These are phyloP conservation scores for Clarias gariepinus DNA, from an alignment of 2,113 vertebrate genomes.

Conservation along the genomic window DNA sequence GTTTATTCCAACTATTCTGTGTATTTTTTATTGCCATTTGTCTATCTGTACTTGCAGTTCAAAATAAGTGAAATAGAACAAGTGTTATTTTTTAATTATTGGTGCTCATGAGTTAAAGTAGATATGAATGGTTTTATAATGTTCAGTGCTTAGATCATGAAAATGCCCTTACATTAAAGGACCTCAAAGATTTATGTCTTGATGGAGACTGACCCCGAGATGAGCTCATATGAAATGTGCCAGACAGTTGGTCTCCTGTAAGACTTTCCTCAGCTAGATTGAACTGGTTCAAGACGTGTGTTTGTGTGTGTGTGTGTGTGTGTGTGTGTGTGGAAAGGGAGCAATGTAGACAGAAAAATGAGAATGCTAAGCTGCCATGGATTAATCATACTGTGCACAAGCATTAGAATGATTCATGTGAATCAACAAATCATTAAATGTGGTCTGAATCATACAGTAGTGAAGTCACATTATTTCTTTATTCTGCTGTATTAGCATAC, in stretches of 20 bases:
- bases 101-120: slow-evolving; percentile 66
- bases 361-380: slow-evolving; percentile 44
- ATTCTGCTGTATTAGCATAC: slow-evolving; percentile 11
- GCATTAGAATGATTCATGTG: slow-evolving; percentile 66
- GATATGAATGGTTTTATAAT: slow-evolving; percentile 46
- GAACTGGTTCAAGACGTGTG: slow-evolving; percentile 48
- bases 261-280: slow-evolving; percentile 60
- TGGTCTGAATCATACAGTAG: slow-evolving; percentile 67
- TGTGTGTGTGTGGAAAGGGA: not conserved
- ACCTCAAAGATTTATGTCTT: slow-evolving; percentile 62
- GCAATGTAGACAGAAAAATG: slow-evolving; percentile 32
- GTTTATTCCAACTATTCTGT: slow-evolving; percentile 70
- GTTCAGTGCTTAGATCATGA: slow-evolving; percentile 48
- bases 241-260: slow-evolving; percentile 55
- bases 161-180: slow-evolving; percentile 58
- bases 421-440: slow-evolving; percentile 78
- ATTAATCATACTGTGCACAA: slow-evolving; percentile 67
- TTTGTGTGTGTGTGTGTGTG: not conserved
- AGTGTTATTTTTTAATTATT: slow-evolving; percentile 64
- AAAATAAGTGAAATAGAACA: slow-evolving; percentile 67
- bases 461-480: slow-evolving; percentile 33
- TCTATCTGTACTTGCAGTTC: slow-evolving; percentile 76
- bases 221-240: slow-evolving; percentile 42
- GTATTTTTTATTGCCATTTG: slow-evolving; percentile 76
- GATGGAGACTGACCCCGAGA: slow-evolving; percentile 50